phyloP scores from a whole-genome alignment of 2,888 invertebrate species.

The Caenorhabditis wallacei region DNA sequence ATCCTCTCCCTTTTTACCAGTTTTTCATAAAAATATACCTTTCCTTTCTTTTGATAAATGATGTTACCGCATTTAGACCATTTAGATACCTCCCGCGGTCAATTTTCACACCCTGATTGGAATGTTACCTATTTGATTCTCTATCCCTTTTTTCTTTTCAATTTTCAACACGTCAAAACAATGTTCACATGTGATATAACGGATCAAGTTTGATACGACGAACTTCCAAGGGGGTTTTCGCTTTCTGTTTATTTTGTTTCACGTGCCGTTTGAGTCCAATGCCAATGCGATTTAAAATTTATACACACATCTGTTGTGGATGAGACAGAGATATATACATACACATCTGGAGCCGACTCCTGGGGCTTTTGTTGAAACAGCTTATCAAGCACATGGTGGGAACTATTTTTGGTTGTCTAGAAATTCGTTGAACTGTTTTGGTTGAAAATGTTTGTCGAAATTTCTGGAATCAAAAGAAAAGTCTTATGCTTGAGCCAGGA shows the following conservation, averaged over 20 bases:
- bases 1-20: slow-evolving; percentile 28
- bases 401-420: slow-evolving; percentile 10
- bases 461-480: background rate
- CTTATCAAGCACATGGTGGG: slow-evolving; percentile 12
- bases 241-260: slow-evolving; percentile 44
- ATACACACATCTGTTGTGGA: slow-evolving; percentile 57
- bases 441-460: background rate
- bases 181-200: slow-evolving; percentile 33
- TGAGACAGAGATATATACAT: slow-evolving; percentile 20
- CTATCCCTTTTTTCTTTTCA: background rate
- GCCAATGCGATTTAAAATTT: slow-evolving; percentile 38
- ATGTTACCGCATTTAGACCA: slow-evolving; percentile 47
- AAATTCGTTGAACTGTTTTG: too few relatives aligned
- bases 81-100: slow-evolving; percentile 14
- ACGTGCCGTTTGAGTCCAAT: slow-evolving; percentile 52
- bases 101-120: slow-evolving; percentile 35
- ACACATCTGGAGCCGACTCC: slow-evolving; percentile 47
- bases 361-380: slow-evolving; percentile 43
- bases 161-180: background rate
- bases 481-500: background rate
- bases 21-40: slow-evolving; percentile 49
- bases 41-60: slow-evolving; percentile 32
- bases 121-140: slow-evolving; percentile 15
- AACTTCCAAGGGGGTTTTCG: slow-evolving; percentile 21
- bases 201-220: slow-evolving; percentile 38